A percentile compares a stretch with the other conserved stretches of the same genome.
Evolutionary conservation across 2,888 invertebrate genomes (phyloP).

Genomic region (Adineta ricciae): DNA sequence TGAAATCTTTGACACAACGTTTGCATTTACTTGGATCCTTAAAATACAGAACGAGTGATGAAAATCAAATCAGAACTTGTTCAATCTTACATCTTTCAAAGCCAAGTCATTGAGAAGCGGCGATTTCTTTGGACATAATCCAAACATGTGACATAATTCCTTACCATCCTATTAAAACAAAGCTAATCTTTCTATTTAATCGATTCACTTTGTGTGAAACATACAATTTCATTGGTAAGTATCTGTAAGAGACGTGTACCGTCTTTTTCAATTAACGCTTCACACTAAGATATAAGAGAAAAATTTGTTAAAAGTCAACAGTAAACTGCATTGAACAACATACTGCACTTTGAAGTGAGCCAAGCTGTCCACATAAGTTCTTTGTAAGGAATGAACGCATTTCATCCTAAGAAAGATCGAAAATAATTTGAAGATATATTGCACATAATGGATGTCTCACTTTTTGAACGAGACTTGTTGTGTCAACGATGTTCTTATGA

Average conservation of each 20-base stretch:
- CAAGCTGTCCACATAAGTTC: neutral
- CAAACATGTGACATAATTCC: neutral
- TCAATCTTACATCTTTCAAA: neutral
- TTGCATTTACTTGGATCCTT: constrained; percentile 11
- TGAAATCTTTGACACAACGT: neutral
- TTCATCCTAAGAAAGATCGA: neutral
- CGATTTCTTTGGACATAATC: neutral
- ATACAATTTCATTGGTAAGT: neutral
- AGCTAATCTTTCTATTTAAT: neutral
- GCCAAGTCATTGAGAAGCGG: neutral
- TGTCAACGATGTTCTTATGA: neutral
- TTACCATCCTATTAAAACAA: neutral
- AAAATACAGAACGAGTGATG: neutral
- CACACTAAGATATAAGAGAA: neutral
- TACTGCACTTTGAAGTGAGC: neutral
- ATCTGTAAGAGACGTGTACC: neutral
- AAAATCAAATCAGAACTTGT: neutral
- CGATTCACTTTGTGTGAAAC: no score
- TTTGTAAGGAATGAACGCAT: neutral
- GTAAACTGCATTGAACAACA: neutral
- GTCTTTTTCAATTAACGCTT: neutral
- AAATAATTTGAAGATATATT: neutral
- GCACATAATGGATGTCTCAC: neutral
- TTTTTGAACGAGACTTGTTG: neutral
- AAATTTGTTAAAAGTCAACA: neutral